Base-by-base conservation (phyloP, 1,140 invertebrate genomes). In the Armadillidium nasatum region DNA sequence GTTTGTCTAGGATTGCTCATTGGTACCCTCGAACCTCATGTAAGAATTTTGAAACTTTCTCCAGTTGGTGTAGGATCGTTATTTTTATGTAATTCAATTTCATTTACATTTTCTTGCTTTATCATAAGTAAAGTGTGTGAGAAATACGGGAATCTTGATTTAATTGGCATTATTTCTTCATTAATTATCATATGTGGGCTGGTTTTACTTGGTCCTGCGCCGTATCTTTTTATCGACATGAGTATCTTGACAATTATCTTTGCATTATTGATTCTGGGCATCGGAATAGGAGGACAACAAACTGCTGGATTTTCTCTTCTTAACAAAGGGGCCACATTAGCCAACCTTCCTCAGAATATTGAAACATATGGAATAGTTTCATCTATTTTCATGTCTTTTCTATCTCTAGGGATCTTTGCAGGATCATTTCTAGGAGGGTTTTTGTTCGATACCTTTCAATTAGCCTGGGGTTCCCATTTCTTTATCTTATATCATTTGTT, bases 21-120 rank as follows among this genome's bases (percentile, higher is more conserved):
- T 83, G 92, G 92, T 0, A 93, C 91, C 0, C 85, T 94, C 6
- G 92, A 94, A 82, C 92, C 93, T 1, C 92, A 94, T 87, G 83
- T 94, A 13, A 83, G 92, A 79, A 88, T 90, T 85, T 89, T 94
- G 82, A 83, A 89, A 11, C 85, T 95, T 71, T 89, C 81, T n/a
- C 92, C 93, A 0, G 87, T 93, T 10, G 83, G 92, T 7, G 85
- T 94, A 44, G 94, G 94, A 0, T 83, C 94, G 13, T 91, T 94
- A 88, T 96, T 96, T 83, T 89, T 95, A 15, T 91, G 95, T 66
- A 94, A 93, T 82, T 93, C 94, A 4, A 93, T 91, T 0, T 89
- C 91, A 11, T 96, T 95, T 84, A 93, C 93, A 0, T 60, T 92
- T 0, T 91, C 91, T 0, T 91, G 93, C 0, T 93, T 93, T 0